phyloP scores from a whole-genome alignment of 2,113 vertebrate species.

The Neotoma lepida region DNA sequence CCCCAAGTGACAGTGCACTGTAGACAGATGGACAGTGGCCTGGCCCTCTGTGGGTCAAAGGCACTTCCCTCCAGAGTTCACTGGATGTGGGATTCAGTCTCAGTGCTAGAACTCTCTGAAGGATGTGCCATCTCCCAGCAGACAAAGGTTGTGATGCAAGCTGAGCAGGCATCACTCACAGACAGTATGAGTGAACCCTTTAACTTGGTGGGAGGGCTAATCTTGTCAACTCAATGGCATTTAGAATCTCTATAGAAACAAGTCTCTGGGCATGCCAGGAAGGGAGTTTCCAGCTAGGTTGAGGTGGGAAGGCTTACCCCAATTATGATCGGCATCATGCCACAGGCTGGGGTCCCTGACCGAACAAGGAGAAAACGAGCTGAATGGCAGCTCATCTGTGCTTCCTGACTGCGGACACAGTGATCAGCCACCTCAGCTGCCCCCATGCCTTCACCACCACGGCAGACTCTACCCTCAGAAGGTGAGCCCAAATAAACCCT shows the following conservation, averaged over 20 bases:
- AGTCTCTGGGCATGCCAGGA: not conserved
- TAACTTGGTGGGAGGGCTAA: not conserved
- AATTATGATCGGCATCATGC: not conserved
- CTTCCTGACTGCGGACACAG: not conserved
- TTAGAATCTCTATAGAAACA: not conserved
- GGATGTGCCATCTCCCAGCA: fast-evolving
- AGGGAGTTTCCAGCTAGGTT: not conserved
- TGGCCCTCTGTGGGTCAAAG: not conserved
- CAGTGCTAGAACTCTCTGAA: not conserved
- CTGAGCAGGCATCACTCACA: not conserved
- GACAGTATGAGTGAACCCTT: fast-evolving
- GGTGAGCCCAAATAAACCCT: not conserved
- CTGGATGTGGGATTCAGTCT: not conserved
- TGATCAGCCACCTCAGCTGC: not conserved
- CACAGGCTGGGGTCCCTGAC: not conserved
- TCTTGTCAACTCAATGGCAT: not conserved
- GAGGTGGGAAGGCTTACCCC: not conserved
- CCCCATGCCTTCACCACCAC: not conserved
- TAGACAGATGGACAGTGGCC: not conserved
- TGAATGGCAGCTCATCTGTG: not conserved
- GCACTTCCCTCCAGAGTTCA: fast-evolving
- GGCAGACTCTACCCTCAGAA: not conserved
- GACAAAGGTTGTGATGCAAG: not conserved
- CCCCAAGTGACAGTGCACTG: no score
- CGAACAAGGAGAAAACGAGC: not conserved